A percentile compares a stretch with the other conserved stretches of the same genome.
These are phyloP conservation scores for Cheilosia soror DNA, from an alignment of 2,888 invertebrate species.

Conservation along the genomic window DNA sequence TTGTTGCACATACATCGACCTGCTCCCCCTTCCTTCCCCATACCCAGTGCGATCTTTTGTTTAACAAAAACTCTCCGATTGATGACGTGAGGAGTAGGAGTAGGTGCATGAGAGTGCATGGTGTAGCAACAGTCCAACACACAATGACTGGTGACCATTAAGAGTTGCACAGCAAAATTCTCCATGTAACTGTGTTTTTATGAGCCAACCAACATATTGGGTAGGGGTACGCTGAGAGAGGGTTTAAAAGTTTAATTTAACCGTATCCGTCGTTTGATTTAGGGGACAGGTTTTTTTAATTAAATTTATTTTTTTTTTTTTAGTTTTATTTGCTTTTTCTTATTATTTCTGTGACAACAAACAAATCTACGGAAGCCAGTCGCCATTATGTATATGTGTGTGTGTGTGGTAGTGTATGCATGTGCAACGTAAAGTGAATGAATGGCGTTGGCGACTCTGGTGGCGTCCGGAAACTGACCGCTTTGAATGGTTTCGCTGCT, in stretches of 20 bases:
- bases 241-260: constrained; percentile 65
- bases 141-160: constrained; percentile 35
- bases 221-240: constrained; percentile 1
- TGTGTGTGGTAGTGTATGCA: neutral
- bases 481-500: constrained; percentile 49
- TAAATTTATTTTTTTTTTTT: constrained; percentile 47
- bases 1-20: constrained; percentile 55
- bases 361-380: constrained; percentile 58
- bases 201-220: constrained; percentile 6
- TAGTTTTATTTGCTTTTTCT: constrained; percentile 28
- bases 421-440: constrained; percentile 25
- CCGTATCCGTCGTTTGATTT: constrained; percentile 68
- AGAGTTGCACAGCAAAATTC: constrained; percentile 24
- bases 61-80: constrained; percentile 9
- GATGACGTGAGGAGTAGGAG: constrained; percentile 14
- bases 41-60: neutral
- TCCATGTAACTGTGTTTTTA: constrained; percentile 52
- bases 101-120: constrained; percentile 15
- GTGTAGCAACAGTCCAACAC: neutral
- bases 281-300: constrained; percentile 66
- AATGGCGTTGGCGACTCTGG: constrained; percentile 14
- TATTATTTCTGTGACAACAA: constrained; percentile 65
- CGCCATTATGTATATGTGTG: neutral
- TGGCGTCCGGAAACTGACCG: constrained; percentile 59
- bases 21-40: neutral